These are phyloP conservation scores for Chaetops frenatus DNA, from an alignment of 2,113 vertebrate species.

Conservation along the genomic window DNA sequence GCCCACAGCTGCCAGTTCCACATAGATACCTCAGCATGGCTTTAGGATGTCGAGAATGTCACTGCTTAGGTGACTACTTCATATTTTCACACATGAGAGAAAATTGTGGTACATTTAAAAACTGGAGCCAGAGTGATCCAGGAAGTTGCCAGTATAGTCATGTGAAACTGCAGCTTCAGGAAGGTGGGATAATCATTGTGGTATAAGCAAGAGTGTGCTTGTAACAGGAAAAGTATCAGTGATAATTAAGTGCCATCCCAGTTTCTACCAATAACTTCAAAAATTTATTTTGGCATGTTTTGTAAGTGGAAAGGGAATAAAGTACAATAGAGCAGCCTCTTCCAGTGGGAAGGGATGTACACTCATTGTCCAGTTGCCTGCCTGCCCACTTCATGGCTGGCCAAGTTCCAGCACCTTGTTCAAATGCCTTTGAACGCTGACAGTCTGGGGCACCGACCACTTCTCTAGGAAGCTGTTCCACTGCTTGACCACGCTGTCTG, in stretches of 20 bases:
- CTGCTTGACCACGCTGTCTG: not conserved
- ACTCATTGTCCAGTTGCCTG: not conserved
- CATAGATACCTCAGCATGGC: not conserved
- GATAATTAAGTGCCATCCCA: not conserved
- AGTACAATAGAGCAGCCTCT: not conserved
- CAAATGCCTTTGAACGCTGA: not conserved
- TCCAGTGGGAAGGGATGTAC: not conserved
- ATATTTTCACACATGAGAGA: accelerated
- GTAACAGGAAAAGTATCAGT: not conserved
- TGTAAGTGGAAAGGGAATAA: not conserved
- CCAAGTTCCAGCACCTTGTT: not conserved
- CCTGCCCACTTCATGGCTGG: not conserved
- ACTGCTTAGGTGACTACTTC: not conserved
- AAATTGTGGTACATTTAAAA: not conserved
- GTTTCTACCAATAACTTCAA: not conserved
- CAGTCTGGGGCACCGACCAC: accelerated
- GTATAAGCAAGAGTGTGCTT: not conserved
- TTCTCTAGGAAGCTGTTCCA: not conserved
- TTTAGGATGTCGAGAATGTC: not conserved
- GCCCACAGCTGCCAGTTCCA: not conserved
- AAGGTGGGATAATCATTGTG: not conserved
- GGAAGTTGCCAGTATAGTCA: not conserved
- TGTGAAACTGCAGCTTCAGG: not conserved
- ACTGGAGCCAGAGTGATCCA: not conserved
- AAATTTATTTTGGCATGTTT: not conserved